Evolutionary conservation across 1,140 invertebrate genomes (phyloP), one percentile per base, ranked within the genome.

Genomic region (Danaus plexippus): DNA sequence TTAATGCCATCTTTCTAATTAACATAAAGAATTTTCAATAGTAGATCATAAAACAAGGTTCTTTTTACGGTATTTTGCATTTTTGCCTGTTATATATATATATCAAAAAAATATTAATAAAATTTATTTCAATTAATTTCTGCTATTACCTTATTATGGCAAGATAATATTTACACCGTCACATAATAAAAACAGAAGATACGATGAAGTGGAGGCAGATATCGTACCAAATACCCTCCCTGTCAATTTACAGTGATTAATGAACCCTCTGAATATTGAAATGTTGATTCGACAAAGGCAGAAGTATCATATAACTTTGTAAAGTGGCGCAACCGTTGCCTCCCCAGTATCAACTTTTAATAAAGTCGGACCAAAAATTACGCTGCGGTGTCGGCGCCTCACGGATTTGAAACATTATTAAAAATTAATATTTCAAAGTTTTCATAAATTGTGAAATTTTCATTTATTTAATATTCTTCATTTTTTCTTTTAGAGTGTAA

Each of bases 211-310:
- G 61, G 68, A 68, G 66, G 66, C 59, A 62, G 65, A 69, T 69
- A 73, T 69, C 66, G 61, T 56, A 62, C 62, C 63, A 59, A 77
- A 67, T 78, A 75, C 73, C 77, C 77, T 75, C 61, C 50, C 77
- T 80, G 83, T 84, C 83, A 86, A 86, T 86, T 66, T 84, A 83
- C 69, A 67, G 70, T 81, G 83, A 86, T 86, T 83, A 86, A 84
- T 86, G 83, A 77, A 80, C 57, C 62, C 64, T 65, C 64, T 64
- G 78, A 84, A 86, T 80, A 86, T 84, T 82, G 80, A 82, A 86
- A 80, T 75, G 78, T 83, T 80, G 78, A 80, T 77, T 74, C 70
- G 73, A 70, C 67, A 72, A 68, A 71, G 69, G 68, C 74, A 72
- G 78, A 80, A 80, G 71, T 81, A 80, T 85, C 71, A 81, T 75